Conservation (phyloP, 2,113 vertebrate species). For the Dolichotis patagonum region DNA sequence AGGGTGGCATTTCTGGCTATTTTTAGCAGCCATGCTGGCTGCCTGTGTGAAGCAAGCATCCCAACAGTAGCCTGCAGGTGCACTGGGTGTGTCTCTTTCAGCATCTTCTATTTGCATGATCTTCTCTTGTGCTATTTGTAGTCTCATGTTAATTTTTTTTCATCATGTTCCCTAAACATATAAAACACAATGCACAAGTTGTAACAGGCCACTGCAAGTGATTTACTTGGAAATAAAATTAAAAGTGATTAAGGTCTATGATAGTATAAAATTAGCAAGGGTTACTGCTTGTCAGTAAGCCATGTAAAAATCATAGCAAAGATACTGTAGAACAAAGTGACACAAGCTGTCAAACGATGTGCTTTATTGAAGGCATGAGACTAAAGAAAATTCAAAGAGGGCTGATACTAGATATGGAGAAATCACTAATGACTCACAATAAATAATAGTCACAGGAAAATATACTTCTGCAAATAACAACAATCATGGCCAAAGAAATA, state of each 20-base stretch:
- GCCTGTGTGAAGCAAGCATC: too few relatives aligned
- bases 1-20: too few relatives aligned
- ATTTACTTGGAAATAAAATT: conserved; percentile 5
- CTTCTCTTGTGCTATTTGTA: background rate
- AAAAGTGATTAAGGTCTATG: background rate
- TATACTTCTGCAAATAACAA: background rate
- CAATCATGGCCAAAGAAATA: background rate
- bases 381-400: background rate
- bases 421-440: background rate
- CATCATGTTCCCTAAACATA: background rate
- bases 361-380: background rate
- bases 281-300: background rate
- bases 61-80: too few relatives aligned
- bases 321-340: background rate
- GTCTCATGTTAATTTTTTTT: background rate
- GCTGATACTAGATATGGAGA: background rate
- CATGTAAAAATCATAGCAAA: background rate
- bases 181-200: background rate
- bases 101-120: background rate
- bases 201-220: background rate
- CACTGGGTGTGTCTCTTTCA: background rate
- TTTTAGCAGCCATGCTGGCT: too few relatives aligned
- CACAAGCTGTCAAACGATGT: background rate
- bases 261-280: background rate
- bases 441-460: background rate